phyloP scores from a whole-genome alignment of 2,113 vertebrate species.

The Calypte anna region DNA sequence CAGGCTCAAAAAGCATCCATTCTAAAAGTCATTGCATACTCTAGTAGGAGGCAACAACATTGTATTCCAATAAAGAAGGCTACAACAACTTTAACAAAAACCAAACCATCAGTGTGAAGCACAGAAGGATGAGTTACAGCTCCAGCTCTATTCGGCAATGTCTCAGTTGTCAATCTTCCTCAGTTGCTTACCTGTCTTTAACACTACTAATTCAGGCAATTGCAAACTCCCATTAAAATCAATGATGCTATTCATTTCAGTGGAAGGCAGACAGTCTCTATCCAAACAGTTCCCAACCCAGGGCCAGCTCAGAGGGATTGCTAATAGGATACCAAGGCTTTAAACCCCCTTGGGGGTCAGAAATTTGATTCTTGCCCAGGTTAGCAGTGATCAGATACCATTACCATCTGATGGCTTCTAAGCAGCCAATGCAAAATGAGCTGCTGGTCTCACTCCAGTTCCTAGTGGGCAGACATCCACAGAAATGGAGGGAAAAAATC shows the following conservation, averaged over 20 bases:
- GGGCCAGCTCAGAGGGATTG: not conserved
- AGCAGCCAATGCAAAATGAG: conserved; percentile 24
- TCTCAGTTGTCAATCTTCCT: not conserved
- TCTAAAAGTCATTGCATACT: not conserved
- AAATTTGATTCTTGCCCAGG: not conserved
- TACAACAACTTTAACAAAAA: not conserved
- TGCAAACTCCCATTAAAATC: not conserved
- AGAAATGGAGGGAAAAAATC: not conserved
- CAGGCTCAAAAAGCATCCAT: not conserved
- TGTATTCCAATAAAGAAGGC: not conserved
- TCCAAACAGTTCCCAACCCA: not conserved
- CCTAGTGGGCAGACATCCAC: conserved; percentile 4
- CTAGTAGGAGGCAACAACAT: not conserved
- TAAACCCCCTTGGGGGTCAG: not conserved
- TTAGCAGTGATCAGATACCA: not conserved
- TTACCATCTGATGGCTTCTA: not conserved
- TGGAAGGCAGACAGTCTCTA: not conserved
- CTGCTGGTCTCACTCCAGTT: conserved; percentile 44
- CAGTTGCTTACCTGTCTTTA: not conserved
- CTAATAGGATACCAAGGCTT: not conserved
- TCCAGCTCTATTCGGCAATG: not conserved
- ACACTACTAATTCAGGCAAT: not conserved
- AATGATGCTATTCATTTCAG: not conserved
- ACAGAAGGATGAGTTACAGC: not conserved
- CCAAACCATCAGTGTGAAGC: not conserved